These are phyloP conservation scores for Cheilosia scutellata DNA, from an alignment of 2,888 invertebrate genomes.

Conservation along the genomic window DNA sequence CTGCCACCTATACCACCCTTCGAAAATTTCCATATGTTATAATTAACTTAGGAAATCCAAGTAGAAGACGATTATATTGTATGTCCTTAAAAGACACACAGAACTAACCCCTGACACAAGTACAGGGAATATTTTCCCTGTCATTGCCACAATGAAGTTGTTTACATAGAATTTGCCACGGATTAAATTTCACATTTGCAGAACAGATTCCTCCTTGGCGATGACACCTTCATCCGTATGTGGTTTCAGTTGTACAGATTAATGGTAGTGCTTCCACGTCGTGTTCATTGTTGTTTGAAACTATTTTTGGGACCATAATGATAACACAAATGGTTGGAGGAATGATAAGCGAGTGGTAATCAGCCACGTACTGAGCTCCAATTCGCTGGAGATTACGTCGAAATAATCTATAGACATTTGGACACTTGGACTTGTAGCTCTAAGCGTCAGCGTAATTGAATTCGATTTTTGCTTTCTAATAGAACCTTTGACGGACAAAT, in stretches of 20 bases:
- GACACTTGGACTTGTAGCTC: conserved; percentile 9
- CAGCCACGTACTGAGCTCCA: conserved; percentile 35
- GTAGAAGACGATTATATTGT: conserved; percentile 61
- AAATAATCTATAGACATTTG: conserved; percentile 2
- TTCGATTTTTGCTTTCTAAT: neutral
- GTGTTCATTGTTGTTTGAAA: conserved; percentile 7
- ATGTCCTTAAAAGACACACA: conserved; percentile 39
- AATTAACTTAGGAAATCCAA: conserved; percentile 73
- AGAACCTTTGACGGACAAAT: conserved; percentile 59
- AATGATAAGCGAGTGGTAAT: conserved; percentile 25
- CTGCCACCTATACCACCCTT: conserved; percentile 12
- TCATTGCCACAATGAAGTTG: conserved; percentile 39
- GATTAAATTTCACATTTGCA: conserved; percentile 67
- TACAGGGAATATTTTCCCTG: conserved; percentile 4
- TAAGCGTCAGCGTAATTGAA: neutral
- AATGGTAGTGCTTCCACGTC: conserved; percentile 25
- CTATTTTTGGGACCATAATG: conserved; percentile 22
- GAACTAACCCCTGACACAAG: conserved; percentile 5
- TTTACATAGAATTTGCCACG: conserved; percentile 55
- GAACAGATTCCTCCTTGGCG: conserved; percentile 29
- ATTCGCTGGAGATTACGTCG: conserved; percentile 51
- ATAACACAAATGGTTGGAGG: conserved; percentile 18
- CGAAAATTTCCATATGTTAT: conserved; percentile 54
- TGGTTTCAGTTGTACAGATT: conserved; percentile 70
- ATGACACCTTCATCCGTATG: conserved; percentile 52